These are phyloP conservation scores for Pantelozetes paolii DNA, from an alignment of 2,888 invertebrate genomes.

Conservation along the genomic window DNA sequence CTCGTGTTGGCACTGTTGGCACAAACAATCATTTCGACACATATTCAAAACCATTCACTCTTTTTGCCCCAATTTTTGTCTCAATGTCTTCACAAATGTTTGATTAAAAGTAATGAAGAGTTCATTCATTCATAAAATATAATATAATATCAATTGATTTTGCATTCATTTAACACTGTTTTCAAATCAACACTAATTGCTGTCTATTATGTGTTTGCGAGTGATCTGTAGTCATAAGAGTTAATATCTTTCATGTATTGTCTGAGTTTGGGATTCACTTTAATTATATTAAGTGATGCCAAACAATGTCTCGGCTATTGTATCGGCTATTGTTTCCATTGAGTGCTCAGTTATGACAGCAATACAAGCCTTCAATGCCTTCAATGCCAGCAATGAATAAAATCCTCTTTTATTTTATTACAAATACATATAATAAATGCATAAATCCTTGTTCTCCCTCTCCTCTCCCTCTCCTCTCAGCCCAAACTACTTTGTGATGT, in stretches of 20 bases:
- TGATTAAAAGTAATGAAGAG: neutral
- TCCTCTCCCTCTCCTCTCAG: slow-evolving; percentile 31
- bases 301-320: neutral
- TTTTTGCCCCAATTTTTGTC: neutral
- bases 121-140: neutral
- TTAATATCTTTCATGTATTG: neutral
- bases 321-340: neutral
- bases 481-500: neutral
- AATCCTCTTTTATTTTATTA: slow-evolving; percentile 3
- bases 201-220: neutral
- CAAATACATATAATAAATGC: slow-evolving; percentile 14
- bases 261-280: neutral
- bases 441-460: slow-evolving; percentile 34
- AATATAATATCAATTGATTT: neutral
- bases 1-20: slow-evolving; percentile 8
- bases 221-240: neutral
- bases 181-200: neutral
- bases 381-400: neutral
- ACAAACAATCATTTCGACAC: slow-evolving; percentile 30
- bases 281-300: slow-evolving; percentile 25
- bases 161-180: neutral
- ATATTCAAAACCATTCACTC: slow-evolving; percentile 12
- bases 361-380: neutral
- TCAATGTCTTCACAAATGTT: slow-evolving; percentile 12
- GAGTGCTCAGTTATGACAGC: neutral